phyloP scores from a whole-genome alignment of 2,797 vertebrate genomes.

The Cyclura pinguis region DNA sequence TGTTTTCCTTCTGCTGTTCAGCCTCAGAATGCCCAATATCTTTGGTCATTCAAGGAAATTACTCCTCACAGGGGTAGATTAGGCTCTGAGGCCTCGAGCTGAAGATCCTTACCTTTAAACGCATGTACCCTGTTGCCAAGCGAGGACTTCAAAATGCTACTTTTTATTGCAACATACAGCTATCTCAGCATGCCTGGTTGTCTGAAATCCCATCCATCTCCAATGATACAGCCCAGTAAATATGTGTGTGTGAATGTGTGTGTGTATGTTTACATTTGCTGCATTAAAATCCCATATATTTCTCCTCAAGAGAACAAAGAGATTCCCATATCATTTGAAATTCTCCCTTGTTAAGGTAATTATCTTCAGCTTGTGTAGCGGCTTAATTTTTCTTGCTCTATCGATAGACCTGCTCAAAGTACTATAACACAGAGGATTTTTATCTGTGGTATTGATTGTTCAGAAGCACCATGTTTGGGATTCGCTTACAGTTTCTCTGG shows the following conservation, averaged over 20 bases:
- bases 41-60: neutral
- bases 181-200: neutral
- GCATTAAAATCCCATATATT: slow-evolving; percentile 52
- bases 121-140: neutral
- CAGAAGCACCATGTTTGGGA: slow-evolving; percentile 63
- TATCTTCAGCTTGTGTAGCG: slow-evolving; percentile 65
- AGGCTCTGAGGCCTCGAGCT: neutral
- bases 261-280: neutral
- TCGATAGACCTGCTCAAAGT: slow-evolving; percentile 65
- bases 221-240: neutral
- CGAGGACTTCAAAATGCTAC: neutral
- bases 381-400: slow-evolving; percentile 62
- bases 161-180: neutral
- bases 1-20: neutral
- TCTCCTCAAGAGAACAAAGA: slow-evolving; percentile 53
- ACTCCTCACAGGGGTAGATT: neutral
- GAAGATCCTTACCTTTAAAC: neutral
- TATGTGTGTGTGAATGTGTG: neutral
- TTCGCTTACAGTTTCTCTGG: slow-evolving; percentile 65
- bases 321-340: slow-evolving; percentile 45
- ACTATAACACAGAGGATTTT: slow-evolving; percentile 64
- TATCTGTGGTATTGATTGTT: slow-evolving; percentile 73
- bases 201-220: neutral
- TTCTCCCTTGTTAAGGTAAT: slow-evolving; percentile 67
- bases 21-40: neutral